Evolutionary conservation across 2,113 vertebrate genomes (phyloP), one percentile per base, ranked within the genome.

Genomic region (Hippocampus mohnikei): DNA sequence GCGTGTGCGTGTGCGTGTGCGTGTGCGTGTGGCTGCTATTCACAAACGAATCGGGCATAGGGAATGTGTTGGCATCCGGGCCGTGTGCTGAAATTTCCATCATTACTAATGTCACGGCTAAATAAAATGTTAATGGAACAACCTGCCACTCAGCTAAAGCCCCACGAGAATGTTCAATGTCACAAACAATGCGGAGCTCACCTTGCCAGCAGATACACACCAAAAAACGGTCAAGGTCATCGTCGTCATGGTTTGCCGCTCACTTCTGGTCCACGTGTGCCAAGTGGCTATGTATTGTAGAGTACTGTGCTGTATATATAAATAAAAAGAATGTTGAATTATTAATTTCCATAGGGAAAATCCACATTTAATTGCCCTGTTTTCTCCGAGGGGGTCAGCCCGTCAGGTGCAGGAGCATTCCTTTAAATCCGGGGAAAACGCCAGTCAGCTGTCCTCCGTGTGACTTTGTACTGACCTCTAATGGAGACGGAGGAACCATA

Each of bases 391-490:
- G 0, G 0, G 67, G 59, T 76, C 65, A 74, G 70, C 5, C 21
- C 16, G 9, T 64, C 23, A 73, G 69, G 69, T 77, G 72, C 64
- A 75, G 46, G 50, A 15, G 23, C 59, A 65, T 44, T 52, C 33
- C 67, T 62, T 79, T 59, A 61, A 75, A 66, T 73, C 42, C 59
- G 67, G 40, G 59, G 50, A 70, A 55, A 61, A 67, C 16, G 12
- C 67, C 58, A 27, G 69, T 56, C 2, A 66, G 53, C 75, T 77
- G 66, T 75, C 59, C 20, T 66, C 42, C 69, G 69, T 71, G 48
- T 79, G 74, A 84, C 81, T 85, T 87, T 85, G 80, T 66, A 67
- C 44, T 82, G 83, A 84, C 83, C 80, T 82, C 75, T 81, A 41
- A 77, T 73, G 75, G 75, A 71, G 71, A 72, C 64, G 29, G 70